phyloP scores from a whole-genome alignment of 1,140 invertebrate species.

The Cataglyphis hispanica region DNA sequence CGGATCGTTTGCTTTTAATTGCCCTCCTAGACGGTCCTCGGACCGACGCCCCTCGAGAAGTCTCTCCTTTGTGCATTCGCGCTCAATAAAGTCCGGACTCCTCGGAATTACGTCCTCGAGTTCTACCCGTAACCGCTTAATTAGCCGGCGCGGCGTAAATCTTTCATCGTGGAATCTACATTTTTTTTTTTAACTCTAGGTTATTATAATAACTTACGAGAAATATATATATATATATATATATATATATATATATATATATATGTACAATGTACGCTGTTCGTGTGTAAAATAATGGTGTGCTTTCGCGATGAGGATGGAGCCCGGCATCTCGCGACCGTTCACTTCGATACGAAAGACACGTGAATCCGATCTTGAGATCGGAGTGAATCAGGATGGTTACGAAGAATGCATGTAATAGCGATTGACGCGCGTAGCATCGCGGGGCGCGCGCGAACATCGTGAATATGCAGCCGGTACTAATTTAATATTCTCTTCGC shows the following conservation, averaged over 20 bases:
- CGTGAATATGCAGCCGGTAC: slow-evolving; percentile 65
- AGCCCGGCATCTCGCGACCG: neutral
- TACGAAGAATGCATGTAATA: slow-evolving; percentile 52
- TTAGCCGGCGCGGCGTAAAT: slow-evolving; percentile 54
- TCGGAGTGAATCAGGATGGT: slow-evolving; percentile 6
- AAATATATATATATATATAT: too few species aligned
- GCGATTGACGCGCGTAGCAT: slow-evolving; percentile 60
- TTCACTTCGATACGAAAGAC: neutral
- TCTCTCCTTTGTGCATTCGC: slow-evolving; percentile 32
- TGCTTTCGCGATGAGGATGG: slow-evolving; percentile 12
- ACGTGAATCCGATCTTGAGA: neutral
- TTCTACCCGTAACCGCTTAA: slow-evolving; percentile 46
- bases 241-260: too few species aligned
- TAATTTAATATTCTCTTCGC: slow-evolving; percentile 78
- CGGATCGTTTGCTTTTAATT: slow-evolving; percentile 81
- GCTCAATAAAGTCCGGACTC: slow-evolving; percentile 40
- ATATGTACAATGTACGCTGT: too few species aligned
- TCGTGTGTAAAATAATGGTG: neutral
- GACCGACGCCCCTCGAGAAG: slow-evolving; percentile 53
- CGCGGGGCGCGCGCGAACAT: slow-evolving; percentile 42
- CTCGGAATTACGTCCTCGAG: slow-evolving; percentile 50
- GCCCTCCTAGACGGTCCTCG: slow-evolving; percentile 77
- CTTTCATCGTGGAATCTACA: slow-evolving; percentile 7
- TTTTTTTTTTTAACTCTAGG: slow-evolving; percentile 40
- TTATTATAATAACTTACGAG: neutral